Base-by-base conservation (phyloP, 2,797 vertebrate species). In the Spea hammondii region DNA sequence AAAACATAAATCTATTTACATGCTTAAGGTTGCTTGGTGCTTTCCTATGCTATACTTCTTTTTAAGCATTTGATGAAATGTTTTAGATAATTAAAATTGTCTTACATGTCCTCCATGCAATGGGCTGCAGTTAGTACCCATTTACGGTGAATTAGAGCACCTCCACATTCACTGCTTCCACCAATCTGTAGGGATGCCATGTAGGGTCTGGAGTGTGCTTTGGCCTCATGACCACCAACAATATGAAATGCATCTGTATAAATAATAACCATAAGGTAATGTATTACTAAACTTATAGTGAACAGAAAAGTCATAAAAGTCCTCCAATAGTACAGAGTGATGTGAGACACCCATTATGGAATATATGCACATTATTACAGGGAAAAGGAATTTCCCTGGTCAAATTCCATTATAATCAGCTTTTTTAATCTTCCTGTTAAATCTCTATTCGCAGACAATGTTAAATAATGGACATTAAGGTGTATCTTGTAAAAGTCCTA, bases 81-180 rank as follows among this genome's bases (percentile, higher is more conserved):
- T 62, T 4, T 45, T 47, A 59, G 46, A 65, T 48, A 51, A 46
- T 59, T 6, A 12, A 78, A n/a, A n/a, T 5, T 57, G 45, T 83
- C 88, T 89, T 83, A 92, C 92, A 55, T 55, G 76, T 87, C 70
- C 0, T 82, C 14, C 72, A 87, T 46, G 84, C 91, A 92, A 79
- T 91, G 91, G 50, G 90, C 91, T 0, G 91, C 90, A 0, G 91
- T 91, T 79, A 91, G 81, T 72, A 92, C 89, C 91, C 91, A 92
- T 48, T 1, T 77, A 60, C 67, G 53, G 4, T 1, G 77, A 47
- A 93, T 83, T 59, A 93, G 82, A 82, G 89, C 88, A 32, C 91
- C 91, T 13, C 90, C 90, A 0, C 91, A 92, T 75, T 85, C 0
- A 1, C 88, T 88, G 44, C 79, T 7, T 47, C 86, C 84, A 0